Conservation (phyloP, 92 coral and sea anemone genomes). For the Montipora capitata region DNA sequence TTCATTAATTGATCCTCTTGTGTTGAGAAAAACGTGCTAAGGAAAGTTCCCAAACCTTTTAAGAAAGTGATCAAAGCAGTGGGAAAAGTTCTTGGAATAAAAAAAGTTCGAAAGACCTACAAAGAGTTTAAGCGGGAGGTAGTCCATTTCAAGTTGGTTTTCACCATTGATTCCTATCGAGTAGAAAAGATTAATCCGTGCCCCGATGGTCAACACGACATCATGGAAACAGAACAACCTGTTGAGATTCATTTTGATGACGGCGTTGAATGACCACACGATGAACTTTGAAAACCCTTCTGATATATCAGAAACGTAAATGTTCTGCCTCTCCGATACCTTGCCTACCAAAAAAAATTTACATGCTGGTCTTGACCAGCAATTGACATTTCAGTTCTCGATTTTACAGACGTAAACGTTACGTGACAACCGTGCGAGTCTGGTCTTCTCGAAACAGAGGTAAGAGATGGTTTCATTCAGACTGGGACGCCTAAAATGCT, state of each 20-base stretch:
- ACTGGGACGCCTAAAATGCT: too few relatives aligned
- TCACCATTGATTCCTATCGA: conserved; percentile 76
- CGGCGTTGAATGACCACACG: conserved; percentile 61
- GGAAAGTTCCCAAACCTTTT: conserved; percentile 64
- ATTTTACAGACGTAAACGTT: too few relatives aligned
- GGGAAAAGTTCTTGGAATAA: conserved; percentile 67
- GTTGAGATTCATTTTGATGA: conserved; percentile 79
- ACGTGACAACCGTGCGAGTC: too few relatives aligned
- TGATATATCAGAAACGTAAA: too few relatives aligned
- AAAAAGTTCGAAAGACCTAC: conserved; percentile 72
- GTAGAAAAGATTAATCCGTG: conserved; percentile 81
- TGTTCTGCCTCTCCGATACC: too few relatives aligned
- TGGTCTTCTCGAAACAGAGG: too few relatives aligned
- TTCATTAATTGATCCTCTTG: too few relatives aligned
- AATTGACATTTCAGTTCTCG: too few relatives aligned
- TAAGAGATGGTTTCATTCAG: too few relatives aligned
- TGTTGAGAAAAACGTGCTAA: conserved; percentile 63
- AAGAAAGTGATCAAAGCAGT: conserved; percentile 69
- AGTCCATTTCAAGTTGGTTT: conserved; percentile 63
- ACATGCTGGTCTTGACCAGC: too few relatives aligned
- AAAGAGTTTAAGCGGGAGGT: conserved; percentile 72
- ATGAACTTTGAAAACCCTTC: too few relatives aligned
- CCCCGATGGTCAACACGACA: conserved; percentile 76
- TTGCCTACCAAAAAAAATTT: too few relatives aligned
- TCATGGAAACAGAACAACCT: conserved; percentile 75